phyloP scores from a whole-genome alignment of 2,888 invertebrate genomes.

The Beris morrisii region DNA sequence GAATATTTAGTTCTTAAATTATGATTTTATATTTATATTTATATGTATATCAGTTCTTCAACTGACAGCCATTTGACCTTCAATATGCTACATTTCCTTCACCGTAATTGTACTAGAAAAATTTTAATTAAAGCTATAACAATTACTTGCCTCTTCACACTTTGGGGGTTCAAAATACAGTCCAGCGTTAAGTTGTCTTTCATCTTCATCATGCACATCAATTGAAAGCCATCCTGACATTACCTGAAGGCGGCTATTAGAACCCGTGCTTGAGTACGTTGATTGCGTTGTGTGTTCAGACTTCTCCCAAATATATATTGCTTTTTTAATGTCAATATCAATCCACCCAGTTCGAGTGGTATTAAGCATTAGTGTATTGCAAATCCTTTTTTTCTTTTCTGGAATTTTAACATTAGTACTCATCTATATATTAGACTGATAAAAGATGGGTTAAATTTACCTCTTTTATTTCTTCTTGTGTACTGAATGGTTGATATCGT shows the following conservation, averaged over 20 bases:
- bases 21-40: too few relatives aligned
- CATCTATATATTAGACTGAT: not conserved
- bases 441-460: conserved; percentile 33
- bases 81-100: too few relatives aligned
- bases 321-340: conserved; percentile 54
- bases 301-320: conserved; percentile 52
- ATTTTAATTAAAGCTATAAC: too few relatives aligned
- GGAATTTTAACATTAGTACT: conserved; percentile 8
- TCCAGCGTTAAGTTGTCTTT: conserved; percentile 52
- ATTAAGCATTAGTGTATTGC: conserved; percentile 55
- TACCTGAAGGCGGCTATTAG: conserved; percentile 43
- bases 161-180: conserved; percentile 53
- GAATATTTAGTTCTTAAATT: too few relatives aligned
- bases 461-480: conserved; percentile 50
- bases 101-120: too few relatives aligned
- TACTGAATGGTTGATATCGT: conserved; percentile 53
- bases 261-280: not conserved
- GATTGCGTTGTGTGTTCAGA: conserved; percentile 43
- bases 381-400: conserved; percentile 52
- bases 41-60: too few relatives aligned
- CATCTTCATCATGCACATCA: conserved; percentile 55
- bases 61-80: too few relatives aligned
- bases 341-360: conserved; percentile 52
- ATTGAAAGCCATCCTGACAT: conserved; percentile 52
- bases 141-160: conserved; percentile 55